Evolutionary conservation across 2,888 invertebrate species (phyloP), one percentile per base, ranked within the genome.

Genomic region (Harpalus rufipes): DNA sequence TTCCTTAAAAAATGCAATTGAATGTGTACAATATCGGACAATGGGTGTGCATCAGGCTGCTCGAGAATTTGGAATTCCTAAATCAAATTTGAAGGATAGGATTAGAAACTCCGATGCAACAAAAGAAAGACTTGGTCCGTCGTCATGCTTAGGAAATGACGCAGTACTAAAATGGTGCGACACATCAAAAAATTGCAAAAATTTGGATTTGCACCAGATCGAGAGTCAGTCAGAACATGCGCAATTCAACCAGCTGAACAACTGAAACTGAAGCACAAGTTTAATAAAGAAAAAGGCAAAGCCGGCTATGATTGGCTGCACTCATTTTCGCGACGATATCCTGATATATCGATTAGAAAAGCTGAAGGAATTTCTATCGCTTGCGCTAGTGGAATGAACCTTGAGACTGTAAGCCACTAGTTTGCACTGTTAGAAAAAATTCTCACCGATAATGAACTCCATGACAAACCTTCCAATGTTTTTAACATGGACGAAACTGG

Each of bases 211-310:
- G 44, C n/a, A 51, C 76, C 76, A 76, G 21, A 14, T 51, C 1
- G 51, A 76, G 51, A 76, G 10, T 12, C 12, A 41, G 76, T 76
- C 10, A 44, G 44, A 51, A 51, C 21, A 56, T 18, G 5, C 7
- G 74, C 72, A 10, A 81, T 21, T 85, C 51, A 85, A 12, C 65
- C 86, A 25, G 79, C 83, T 63, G 68, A 84, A 51, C 84, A 83
- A 32, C 58, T 86, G 72, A 61, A 68, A 74, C 25, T 86, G 21
- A 72, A 82, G 32, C 85, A 86, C 59, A 82, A 18, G 58, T 86
- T 86, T 41, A 82, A 82, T 51, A 86, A 63, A 65, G 83, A 86
- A 61, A 83, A 83, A 59, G 68, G 61, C 8, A 65, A 58, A 56
- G 85, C 81, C 18, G 68, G 81, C 10, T 56, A 81, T 58, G 58